phyloP scores from a whole-genome alignment of 2,888 invertebrate genomes.

The Sarcophaga caerulescens region DNA sequence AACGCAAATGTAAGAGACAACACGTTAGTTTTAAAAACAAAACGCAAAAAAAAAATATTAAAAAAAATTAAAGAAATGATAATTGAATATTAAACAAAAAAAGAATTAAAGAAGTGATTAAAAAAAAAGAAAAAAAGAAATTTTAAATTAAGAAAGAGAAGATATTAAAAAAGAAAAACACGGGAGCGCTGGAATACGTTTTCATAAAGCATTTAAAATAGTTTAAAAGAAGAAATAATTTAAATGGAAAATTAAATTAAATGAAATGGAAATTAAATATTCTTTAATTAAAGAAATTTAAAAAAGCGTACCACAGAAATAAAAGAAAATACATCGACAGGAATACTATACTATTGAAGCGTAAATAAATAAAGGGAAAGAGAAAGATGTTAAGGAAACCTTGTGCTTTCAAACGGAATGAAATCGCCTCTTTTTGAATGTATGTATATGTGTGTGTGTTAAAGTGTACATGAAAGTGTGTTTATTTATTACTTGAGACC shows the following conservation, averaged over 20 bases:
- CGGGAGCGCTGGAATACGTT: conserved; percentile 67
- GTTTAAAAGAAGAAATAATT: background rate
- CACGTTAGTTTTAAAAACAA: conserved; percentile 8
- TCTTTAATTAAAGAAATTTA: background rate
- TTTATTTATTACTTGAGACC: conserved; percentile 6
- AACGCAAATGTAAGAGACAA: conserved; percentile 27
- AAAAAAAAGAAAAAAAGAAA: background rate
- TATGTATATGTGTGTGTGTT: background rate
- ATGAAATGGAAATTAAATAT: conserved; percentile 9
- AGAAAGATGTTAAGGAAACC: background rate
- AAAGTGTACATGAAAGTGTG: background rate
- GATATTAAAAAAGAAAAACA: background rate
- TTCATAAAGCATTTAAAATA: background rate
- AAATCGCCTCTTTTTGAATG: background rate
- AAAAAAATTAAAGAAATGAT: background rate
- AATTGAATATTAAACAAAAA: conserved; percentile 1
- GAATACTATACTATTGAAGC: background rate
- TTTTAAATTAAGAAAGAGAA: background rate
- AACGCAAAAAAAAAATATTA: background rate
- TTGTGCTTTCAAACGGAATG: conserved; percentile 32
- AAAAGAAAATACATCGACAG: background rate
- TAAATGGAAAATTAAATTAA: background rate
- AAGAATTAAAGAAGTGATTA: conserved; percentile 39
- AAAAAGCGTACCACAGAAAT: background rate
- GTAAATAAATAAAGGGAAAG: background rate